Evolutionary conservation across 2,797 vertebrate genomes (phyloP).

Genomic region (Leuciscus waleckii): DNA sequence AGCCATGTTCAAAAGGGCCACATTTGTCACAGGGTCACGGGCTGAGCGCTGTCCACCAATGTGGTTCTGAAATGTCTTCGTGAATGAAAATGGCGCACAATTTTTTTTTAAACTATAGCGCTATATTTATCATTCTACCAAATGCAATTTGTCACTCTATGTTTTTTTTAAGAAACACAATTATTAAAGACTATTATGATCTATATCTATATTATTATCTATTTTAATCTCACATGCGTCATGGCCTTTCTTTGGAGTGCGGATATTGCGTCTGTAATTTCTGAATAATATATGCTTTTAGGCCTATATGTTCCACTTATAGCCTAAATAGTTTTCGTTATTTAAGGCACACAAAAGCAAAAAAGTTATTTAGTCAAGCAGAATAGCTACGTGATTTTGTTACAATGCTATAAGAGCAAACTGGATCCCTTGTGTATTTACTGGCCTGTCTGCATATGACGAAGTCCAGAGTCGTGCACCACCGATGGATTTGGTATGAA

Average conservation of each 20-base stretch:
- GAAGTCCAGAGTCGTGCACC: slow-evolving; percentile 24
- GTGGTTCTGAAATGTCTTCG: slow-evolving; percentile 37
- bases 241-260: slow-evolving; percentile 16
- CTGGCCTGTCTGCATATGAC: not conserved
- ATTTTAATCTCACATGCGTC: slow-evolving; percentile 34
- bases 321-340: not conserved
- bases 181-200: not conserved
- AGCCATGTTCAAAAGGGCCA: not conserved
- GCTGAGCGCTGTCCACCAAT: slow-evolving; percentile 44
- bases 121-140: not conserved
- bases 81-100: not conserved
- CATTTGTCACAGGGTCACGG: not conserved
- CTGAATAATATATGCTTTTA: not conserved
- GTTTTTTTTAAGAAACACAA: not conserved
- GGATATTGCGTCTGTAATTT: slow-evolving; percentile 8
- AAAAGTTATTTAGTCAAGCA: not conserved
- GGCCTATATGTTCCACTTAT: not conserved
- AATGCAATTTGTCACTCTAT: rapidly evolving
- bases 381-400: not conserved
- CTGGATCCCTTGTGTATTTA: not conserved
- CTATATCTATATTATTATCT: not conserved
- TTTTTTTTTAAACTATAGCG: no score
- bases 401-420: not conserved
- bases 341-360: not conserved
- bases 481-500: not conserved